Evolutionary conservation across 2,888 invertebrate species (phyloP).

Genomic region (Rosalia funebris): DNA sequence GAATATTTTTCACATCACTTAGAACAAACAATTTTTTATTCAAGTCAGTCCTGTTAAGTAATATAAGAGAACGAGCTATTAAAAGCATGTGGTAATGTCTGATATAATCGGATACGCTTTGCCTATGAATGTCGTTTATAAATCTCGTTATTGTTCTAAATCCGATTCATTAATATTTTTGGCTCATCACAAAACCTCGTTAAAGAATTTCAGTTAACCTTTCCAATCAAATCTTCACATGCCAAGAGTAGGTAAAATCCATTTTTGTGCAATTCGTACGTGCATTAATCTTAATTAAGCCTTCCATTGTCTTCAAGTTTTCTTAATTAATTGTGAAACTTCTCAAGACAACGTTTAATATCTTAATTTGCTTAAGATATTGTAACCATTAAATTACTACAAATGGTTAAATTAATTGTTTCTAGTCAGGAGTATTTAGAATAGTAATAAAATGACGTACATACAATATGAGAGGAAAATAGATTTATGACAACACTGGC

Average conservation of each 20-base stretch:
- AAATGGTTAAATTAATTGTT: too few species aligned
- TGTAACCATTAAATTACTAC: background rate
- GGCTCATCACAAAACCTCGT: background rate
- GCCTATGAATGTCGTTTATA: conserved; percentile 6
- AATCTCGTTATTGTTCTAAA: background rate
- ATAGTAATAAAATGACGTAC: too few species aligned
- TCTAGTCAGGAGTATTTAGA: too few species aligned
- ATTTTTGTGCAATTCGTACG: conserved; percentile 3
- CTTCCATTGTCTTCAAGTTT: conserved; percentile 8
- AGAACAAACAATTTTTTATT: conserved; percentile 21
- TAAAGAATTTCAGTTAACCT: background rate
- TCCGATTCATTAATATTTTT: background rate
- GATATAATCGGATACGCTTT: conserved; percentile 9
- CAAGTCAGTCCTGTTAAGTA: conserved; percentile 17
- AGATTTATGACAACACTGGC: background rate
- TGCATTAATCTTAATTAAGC: conserved; percentile 16
- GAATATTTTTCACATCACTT: conserved; percentile 24
- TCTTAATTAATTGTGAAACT: conserved; percentile 17
- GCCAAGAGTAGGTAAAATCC: background rate
- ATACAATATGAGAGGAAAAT: background rate
- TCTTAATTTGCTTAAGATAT: background rate
- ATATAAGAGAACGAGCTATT: conserved; percentile 12
- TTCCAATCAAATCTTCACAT: conserved; percentile 5
- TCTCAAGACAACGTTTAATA: conserved; percentile 11
- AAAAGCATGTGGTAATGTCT: conserved; percentile 12